Base-by-base conservation (phyloP, 2,888 invertebrate species). In the Panzeria rudis region DNA sequence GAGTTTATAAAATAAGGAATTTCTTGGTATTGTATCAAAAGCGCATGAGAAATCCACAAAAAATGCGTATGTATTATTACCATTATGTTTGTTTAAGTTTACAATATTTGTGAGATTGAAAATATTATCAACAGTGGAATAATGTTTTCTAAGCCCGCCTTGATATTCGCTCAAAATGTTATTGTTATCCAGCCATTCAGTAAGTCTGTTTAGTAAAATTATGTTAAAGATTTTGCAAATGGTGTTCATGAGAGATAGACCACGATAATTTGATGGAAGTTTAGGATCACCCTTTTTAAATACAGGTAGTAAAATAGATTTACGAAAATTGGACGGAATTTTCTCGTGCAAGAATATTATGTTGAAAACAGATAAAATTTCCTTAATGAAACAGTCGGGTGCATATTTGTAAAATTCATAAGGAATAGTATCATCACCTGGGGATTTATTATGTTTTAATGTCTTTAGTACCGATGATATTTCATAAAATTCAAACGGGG, bases 331-430 rank as follows among this genome's bases (percentile, higher is more conserved):
- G 9, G 38, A 62, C 11, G 41, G 38, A 20, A 62, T 62, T 41
- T 38, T 20, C n/a, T 62, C 62, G 0, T 38, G 38, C 9, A 62
- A 32, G 17, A 62, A 38, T 62, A 62, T 62, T 62, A 15, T 62
- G 32, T 38, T 23, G 17, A 41, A 62, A 20, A 62, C 23, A 0
- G 38, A 20, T 62, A 62, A 38, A 32, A 62, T 20, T 47, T 68
- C 88, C n/a, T 20, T 52, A 7, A 59, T 32, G 32, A 32, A 32
- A 7, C n/a, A n/a, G 23, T 32, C 2, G 9, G 59, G 59, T n/a
- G 56, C 59, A 59, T 59, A n/a, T 59, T 59, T 59, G n/a, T 59
- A 59, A 59, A 35, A 59, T 32, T 17, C 59, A 17, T 32, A 59
- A 3, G 15, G 1, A 15, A 32, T n/a, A 1, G 9, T 9, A 41